These are phyloP conservation scores for Bombus superbus DNA, from an alignment of 1,140 invertebrate genomes.

Conservation along the genomic window DNA sequence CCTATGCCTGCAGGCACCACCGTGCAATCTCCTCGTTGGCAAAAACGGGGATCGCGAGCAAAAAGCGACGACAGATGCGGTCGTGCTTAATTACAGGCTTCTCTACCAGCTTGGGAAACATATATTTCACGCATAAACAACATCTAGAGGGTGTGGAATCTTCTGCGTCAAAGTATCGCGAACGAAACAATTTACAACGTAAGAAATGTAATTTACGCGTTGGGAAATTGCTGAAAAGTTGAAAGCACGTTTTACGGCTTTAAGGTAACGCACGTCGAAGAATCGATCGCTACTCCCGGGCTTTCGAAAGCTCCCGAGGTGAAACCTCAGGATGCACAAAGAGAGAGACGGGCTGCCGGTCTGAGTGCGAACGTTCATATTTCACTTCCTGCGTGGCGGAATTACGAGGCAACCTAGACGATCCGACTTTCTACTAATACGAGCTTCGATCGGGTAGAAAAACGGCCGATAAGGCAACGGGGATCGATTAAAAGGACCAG, in stretches of 20 bases:
- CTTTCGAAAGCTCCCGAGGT: conserved; percentile 18
- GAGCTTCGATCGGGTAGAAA: conserved; percentile 37
- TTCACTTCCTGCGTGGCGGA: conserved; percentile 38
- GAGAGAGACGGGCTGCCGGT: conserved; percentile 16
- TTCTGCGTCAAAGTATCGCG: not conserved
- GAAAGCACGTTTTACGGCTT: not conserved
- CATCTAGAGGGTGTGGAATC: not conserved
- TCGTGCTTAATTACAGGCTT: not conserved
- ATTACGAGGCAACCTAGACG: conserved; percentile 19
- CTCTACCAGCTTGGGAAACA: not conserved
- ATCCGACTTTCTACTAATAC: conserved; percentile 45
- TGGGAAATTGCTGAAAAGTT: not conserved
- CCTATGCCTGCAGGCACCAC: not conserved
- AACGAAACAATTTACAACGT: not conserved
- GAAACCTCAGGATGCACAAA: conserved; percentile 10
- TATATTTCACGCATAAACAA: not conserved
- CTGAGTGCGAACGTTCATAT: conserved; percentile 22
- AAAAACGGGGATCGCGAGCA: conserved; percentile 3
- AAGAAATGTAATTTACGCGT: not conserved
- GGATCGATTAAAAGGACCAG: conserved; percentile 32
- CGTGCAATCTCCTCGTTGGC: conserved; percentile 3
- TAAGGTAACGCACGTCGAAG: not conserved
- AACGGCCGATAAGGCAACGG: conserved; percentile 31
- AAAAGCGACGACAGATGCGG: conserved; percentile 5
- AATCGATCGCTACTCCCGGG: too few relatives aligned